phyloP scores from a whole-genome alignment of 2,797 vertebrate genomes.

The Propithecus perrieri region DNA sequence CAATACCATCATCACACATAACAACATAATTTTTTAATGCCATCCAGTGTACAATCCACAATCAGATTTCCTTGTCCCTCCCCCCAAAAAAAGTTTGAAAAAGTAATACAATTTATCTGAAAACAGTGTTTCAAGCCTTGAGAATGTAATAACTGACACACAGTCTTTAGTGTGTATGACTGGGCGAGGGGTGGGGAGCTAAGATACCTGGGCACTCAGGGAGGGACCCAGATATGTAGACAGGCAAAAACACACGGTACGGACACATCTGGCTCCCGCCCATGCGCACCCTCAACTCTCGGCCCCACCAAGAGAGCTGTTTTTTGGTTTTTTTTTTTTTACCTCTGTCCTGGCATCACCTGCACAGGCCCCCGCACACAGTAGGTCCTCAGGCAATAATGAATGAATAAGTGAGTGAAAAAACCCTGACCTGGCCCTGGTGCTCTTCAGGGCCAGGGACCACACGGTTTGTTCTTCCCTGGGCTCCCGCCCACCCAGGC shows the following conservation, averaged over 20 bases:
- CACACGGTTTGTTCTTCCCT: background rate
- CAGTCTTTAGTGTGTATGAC: background rate
- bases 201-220: too few species aligned
- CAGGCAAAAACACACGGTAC: background rate
- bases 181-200: background rate
- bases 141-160: background rate
- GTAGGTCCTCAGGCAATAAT: background rate
- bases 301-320: too few species aligned
- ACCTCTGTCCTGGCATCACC: background rate
- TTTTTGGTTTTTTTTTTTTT: background rate
- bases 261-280: background rate
- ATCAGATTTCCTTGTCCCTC: background rate
- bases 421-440: background rate
- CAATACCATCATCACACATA: background rate
- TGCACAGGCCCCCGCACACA: background rate
- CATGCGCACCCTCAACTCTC: background rate
- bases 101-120: background rate
- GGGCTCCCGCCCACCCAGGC: background rate
- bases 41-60: background rate
- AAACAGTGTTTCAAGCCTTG: background rate
- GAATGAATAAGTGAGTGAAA: background rate
- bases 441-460: background rate
- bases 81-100: background rate
- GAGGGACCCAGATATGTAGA: background rate
- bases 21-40: background rate